Percentiles rank a stretch among this genome's conserved stretches.
phyloP scores from a whole-genome alignment of 2,113 vertebrate genomes.

The Chunga burmeisteri region DNA sequence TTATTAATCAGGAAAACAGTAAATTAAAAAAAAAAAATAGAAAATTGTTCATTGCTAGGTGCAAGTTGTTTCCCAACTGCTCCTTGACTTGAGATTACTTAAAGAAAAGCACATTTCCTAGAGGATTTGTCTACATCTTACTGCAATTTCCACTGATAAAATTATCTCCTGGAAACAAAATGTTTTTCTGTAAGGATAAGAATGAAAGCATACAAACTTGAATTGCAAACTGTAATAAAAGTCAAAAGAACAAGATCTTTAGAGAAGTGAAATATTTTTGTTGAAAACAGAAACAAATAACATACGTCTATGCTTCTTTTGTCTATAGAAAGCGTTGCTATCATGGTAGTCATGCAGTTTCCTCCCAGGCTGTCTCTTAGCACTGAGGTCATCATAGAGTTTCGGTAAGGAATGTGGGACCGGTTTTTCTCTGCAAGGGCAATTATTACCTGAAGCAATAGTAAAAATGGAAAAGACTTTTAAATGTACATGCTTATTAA shows the following conservation, averaged over 20 bases:
- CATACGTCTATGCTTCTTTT: slow-evolving; percentile 86
- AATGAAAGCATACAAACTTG: background rate
- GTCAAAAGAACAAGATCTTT: background rate
- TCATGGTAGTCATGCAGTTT: slow-evolving; percentile 98
- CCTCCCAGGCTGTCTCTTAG: slow-evolving; percentile 95
- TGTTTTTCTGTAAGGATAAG: background rate
- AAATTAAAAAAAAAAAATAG: background rate
- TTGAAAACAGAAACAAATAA: slow-evolving; percentile 5
- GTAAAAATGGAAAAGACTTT: background rate
- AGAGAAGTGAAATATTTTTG: background rate
- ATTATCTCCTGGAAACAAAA: background rate
- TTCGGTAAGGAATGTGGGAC: slow-evolving; percentile 92
- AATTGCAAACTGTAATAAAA: background rate
- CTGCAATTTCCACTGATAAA: background rate
- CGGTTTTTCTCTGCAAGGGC: slow-evolving; percentile 93
- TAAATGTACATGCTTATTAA: background rate
- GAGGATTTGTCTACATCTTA: background rate
- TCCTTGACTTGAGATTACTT: background rate
- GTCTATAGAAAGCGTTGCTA: slow-evolving; percentile 89
- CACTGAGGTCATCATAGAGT: slow-evolving; percentile 98
- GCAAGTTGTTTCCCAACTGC: background rate
- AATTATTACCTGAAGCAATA: slow-evolving; percentile 87
- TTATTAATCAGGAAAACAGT: background rate
- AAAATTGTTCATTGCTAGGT: background rate
- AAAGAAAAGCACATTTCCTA: background rate